Evolutionary conservation across 2,888 invertebrate genomes (phyloP).

Genomic region (Drosophila ezoana): DNA sequence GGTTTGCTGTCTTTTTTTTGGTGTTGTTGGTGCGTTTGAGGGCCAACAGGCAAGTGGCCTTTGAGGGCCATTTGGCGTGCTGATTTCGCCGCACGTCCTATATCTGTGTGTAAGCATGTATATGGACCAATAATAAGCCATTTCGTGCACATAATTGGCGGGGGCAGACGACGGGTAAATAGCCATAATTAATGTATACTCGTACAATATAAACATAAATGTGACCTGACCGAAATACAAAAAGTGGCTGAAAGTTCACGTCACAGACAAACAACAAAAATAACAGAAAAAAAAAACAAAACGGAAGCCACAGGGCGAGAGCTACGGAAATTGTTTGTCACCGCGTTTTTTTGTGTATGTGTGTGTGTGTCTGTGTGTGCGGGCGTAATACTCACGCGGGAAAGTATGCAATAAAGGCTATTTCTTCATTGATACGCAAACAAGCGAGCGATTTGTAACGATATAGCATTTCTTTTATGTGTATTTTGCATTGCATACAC

Average conservation of each 20-base stretch:
- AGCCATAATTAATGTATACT: constrained; percentile 78
- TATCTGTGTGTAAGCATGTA: constrained; percentile 36
- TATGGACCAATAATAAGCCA: constrained; percentile 75
- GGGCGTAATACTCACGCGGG: constrained; percentile 47
- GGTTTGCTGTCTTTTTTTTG: constrained; percentile 17
- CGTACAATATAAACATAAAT: constrained; percentile 66
- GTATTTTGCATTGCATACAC: constrained; percentile 1
- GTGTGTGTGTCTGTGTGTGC: constrained; percentile 4
- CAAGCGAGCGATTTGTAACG: constrained; percentile 59
- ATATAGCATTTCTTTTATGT: constrained; percentile 39
- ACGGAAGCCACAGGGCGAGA: constrained; percentile 53
- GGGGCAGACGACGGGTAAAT: constrained; percentile 61
- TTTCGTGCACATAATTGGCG: constrained; percentile 77
- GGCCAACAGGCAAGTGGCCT: constrained; percentile 62
- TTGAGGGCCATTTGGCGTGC: constrained; percentile 69
- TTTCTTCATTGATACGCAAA: constrained; percentile 75
- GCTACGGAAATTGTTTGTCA: constrained; percentile 67
- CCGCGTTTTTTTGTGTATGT: constrained; percentile 10
- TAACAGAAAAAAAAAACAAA: constrained; percentile 11
- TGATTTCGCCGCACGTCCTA: constrained; percentile 44
- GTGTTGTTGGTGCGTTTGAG: constrained; percentile 65
- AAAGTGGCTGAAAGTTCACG: constrained; percentile 44
- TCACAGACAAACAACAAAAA: constrained; percentile 7
- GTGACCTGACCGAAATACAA: constrained; percentile 74
- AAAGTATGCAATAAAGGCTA: constrained; percentile 73